A percentile compares a stretch with the other conserved stretches of the same genome.
Conservation (phyloP, 2,113 vertebrate species). For the Jacana jacana region DNA sequence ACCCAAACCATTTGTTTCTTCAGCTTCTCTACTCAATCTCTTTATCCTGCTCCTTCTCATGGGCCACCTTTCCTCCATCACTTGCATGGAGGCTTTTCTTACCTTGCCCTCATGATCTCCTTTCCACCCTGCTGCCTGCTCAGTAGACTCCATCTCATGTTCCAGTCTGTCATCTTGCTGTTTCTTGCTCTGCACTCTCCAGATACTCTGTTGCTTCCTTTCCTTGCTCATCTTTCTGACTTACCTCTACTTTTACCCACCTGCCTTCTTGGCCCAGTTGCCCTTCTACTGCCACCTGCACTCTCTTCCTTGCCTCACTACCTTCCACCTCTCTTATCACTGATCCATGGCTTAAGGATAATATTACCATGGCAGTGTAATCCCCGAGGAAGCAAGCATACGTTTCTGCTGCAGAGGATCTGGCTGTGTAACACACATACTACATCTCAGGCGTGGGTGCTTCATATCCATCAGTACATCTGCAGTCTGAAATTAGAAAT, state of each 20-base stretch:
- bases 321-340: not conserved
- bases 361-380: not conserved
- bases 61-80: not conserved
- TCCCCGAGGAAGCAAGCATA: not conserved
- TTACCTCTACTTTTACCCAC: not conserved
- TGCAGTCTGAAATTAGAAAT: slow-evolving; percentile 63
- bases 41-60: not conserved
- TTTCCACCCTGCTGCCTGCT: not conserved
- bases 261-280: not conserved
- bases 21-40: not conserved
- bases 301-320: not conserved
- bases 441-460: slow-evolving; percentile 35
- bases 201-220: not conserved
- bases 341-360: not conserved
- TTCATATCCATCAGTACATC: slow-evolving; percentile 49
- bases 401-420: not conserved
- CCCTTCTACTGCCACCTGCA: not conserved
- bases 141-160: not conserved
- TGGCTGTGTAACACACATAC: slow-evolving; percentile 5
- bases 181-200: not conserved
- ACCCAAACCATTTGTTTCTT: not conserved
- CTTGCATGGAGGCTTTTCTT: not conserved
- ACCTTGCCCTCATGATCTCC: not conserved
- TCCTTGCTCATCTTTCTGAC: not conserved
- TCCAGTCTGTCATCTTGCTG: not conserved